These are phyloP conservation scores for Ganaspis sp. DNA, from an alignment of 1,140 invertebrate species.

Conservation along the genomic window DNA sequence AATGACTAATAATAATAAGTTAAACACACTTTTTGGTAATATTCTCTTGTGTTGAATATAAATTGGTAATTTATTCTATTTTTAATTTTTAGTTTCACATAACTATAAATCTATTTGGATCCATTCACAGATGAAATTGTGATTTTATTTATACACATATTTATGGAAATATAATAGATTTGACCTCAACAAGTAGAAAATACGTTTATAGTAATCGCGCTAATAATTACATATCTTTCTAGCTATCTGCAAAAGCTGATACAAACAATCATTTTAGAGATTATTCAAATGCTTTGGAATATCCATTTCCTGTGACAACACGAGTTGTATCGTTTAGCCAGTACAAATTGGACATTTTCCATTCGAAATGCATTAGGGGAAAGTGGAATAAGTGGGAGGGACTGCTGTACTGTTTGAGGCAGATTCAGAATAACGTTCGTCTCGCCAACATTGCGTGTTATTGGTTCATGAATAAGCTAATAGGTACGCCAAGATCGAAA, in stretches of 20 bases:
- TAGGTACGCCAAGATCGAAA: constrained; percentile 52
- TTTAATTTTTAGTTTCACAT: too few relatives aligned
- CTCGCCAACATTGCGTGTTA: constrained; percentile 59
- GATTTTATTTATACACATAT: too few relatives aligned
- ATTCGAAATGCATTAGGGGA: constrained; percentile 57
- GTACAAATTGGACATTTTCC: constrained; percentile 59
- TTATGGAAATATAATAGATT: too few relatives aligned
- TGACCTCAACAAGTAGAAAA: neutral
- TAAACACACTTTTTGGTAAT: too few relatives aligned
- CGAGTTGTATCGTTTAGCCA: constrained; percentile 56
- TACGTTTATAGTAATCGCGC: neutral
- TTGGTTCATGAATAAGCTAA: constrained; percentile 64
- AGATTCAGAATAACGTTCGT: constrained; percentile 44
- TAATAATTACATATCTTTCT: constrained; percentile 15
- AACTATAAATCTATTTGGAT: too few relatives aligned
- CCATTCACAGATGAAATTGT: too few relatives aligned
- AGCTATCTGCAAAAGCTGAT: neutral
- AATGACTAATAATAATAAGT: too few relatives aligned
- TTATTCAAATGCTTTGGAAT: constrained; percentile 32
- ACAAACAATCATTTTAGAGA: neutral
- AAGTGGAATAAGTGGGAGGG: neutral
- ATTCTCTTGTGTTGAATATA: too few relatives aligned
- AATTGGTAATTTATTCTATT: too few relatives aligned
- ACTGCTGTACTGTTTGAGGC: constrained; percentile 37
- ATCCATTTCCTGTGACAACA: constrained; percentile 53